Base-by-base conservation (phyloP, 2,113 vertebrate genomes). In the Melanerpes formicivorus region DNA sequence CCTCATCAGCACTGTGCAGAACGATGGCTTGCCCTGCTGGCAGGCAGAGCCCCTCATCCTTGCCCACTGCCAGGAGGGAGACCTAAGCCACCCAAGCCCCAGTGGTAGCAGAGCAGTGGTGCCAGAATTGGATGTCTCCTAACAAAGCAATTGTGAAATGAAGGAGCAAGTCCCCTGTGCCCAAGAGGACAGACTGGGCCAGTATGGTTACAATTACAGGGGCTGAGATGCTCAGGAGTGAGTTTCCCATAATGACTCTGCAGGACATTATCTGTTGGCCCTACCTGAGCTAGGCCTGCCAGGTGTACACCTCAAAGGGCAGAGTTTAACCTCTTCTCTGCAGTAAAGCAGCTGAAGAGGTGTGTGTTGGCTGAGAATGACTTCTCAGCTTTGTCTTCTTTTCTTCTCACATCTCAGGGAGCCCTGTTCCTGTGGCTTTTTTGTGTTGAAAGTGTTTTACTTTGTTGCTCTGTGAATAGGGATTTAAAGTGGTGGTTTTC, bases 91-190 rank as follows among this genome's bases (percentile, higher is more conserved):
- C 14, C 32, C 37, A 59, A 59, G 18, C 32, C 42, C 15, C 4
- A 1, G 0, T 1, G 3, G 37, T 19, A 46, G 13, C n/a, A 30
- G 30, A 29, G n/a, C 29, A 69, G 55, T 0, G 0, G 9, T 0
- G 0, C 26, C 6, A 1, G 30, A 62, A 71, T 52, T 73, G 58
- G 17, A 15, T 55, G n/a, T 73, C 40, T 63, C 27, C 30, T 2
- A 3, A 4, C 11, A 42, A 67, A 18, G 40, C 18, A 2, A 7
- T 10, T 3, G 1, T 30, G 46, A 77, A 74, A 52, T 2, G 25
- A 56, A 66, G 25, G 60, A 77, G 22, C 25, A 56, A 42, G 12
- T n/a, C 23, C 32, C 60, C 17, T 42, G 26, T 1, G 7, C 34
- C 48, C 11, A 1, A 5, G 59, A 34, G 29, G 15, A 30, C 83